Conservation (phyloP, 2,797 vertebrate species). For the Meda fulgida region DNA sequence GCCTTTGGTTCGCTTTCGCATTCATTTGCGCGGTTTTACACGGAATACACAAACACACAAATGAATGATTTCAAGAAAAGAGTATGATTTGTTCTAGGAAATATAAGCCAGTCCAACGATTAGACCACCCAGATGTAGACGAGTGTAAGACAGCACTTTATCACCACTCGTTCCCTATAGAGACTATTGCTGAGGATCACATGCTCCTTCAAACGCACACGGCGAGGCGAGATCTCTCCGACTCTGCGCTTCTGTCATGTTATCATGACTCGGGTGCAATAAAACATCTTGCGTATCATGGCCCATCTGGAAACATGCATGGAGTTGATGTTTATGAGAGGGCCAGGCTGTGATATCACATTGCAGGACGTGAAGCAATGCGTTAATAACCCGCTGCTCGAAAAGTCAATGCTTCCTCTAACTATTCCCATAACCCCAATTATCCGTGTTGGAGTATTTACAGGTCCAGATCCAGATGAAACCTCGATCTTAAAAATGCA, state of each 20-base stretch:
- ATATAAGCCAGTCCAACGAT: neutral
- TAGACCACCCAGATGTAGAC: slow-evolving; percentile 43
- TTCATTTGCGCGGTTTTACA: neutral
- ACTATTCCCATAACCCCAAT: slow-evolving; percentile 56
- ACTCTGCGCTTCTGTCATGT: slow-evolving; percentile 45
- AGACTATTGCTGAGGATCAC: slow-evolving; percentile 68
- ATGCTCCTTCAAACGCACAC: slow-evolving; percentile 66
- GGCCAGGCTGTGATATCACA: slow-evolving; percentile 11
- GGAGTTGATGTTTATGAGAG: slow-evolving; percentile 41
- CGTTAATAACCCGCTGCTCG: slow-evolving; percentile 37
- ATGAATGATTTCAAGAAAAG: no score
- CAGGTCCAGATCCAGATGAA: slow-evolving; percentile 1
- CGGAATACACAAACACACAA: neutral
- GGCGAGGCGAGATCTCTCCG: slow-evolving; percentile 47
- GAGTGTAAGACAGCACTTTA: slow-evolving; percentile 59
- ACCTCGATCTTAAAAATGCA: slow-evolving; percentile 22
- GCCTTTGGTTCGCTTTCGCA: neutral
- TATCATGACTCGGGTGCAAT: slow-evolving; percentile 37
- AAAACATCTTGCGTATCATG: slow-evolving; percentile 38
- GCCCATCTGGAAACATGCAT: slow-evolving; percentile 36
- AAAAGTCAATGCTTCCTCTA: slow-evolving; percentile 56
- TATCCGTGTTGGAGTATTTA: slow-evolving; percentile 36
- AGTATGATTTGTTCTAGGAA: neutral
- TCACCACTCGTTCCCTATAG: slow-evolving; percentile 60
- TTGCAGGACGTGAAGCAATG: slow-evolving; percentile 1